phyloP scores from a whole-genome alignment of 2,888 invertebrate genomes.

The Clanis bilineata region DNA sequence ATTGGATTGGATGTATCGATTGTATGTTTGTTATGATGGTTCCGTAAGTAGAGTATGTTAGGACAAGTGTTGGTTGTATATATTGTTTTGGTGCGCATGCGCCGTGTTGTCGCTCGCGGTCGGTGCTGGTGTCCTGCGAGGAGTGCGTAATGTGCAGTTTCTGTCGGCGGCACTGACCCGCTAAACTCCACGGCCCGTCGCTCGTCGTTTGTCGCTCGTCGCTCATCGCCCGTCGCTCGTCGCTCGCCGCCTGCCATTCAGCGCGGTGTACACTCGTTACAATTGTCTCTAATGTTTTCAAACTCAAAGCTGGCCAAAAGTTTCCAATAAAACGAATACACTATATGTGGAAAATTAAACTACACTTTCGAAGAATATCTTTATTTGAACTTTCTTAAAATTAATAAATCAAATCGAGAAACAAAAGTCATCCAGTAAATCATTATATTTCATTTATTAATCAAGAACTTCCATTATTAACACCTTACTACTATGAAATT shows the following conservation, averaged over 20 bases:
- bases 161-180: conserved; percentile 50
- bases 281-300: conserved; percentile 24
- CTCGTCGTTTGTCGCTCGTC: too few relatives aligned
- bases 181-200: conserved; percentile 39
- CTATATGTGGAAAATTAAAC: neutral
- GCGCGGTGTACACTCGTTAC: conserved; percentile 8
- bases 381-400: neutral
- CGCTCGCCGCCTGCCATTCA: too few relatives aligned
- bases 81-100: conserved; percentile 52
- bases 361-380: neutral
- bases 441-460: neutral
- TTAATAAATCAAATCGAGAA: neutral
- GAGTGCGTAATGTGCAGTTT: conserved; percentile 63
- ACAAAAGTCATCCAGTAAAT: neutral
- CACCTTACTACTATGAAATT: neutral
- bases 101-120: conserved; percentile 29
- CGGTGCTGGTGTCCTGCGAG: conserved; percentile 39
- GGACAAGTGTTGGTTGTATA: conserved; percentile 40
- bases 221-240: too few relatives aligned
- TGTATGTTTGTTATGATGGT: conserved; percentile 12
- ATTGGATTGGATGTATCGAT: conserved; percentile 19
- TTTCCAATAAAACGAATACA: neutral
- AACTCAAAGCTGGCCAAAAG: neutral
- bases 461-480: too few relatives aligned
- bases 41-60: conserved; percentile 26